Conservation (phyloP, 2,888 invertebrate species). For the Dicranocentrus wangi region DNA sequence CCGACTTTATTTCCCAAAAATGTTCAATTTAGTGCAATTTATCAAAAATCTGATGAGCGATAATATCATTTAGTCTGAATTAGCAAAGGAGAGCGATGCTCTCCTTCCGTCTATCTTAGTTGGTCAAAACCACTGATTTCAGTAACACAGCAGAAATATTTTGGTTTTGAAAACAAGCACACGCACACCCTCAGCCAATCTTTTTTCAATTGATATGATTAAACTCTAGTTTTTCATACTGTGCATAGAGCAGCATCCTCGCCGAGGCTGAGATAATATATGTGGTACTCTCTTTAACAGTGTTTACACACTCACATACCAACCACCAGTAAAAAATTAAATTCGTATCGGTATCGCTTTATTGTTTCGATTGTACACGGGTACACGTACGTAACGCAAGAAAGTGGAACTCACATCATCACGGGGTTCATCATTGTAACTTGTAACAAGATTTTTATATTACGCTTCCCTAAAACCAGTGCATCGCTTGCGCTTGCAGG, state of each 20-base stretch:
- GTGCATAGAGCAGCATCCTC: conserved; percentile 14
- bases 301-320: background rate
- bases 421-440: background rate
- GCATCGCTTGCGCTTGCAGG: too few species aligned
- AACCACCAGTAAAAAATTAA: background rate
- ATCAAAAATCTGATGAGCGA: background rate
- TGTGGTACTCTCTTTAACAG: background rate
- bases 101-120: conserved; percentile 12
- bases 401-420: conserved; percentile 19
- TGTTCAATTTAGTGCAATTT: background rate
- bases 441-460: background rate
- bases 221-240: background rate
- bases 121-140: conserved; percentile 3
- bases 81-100: conserved; percentile 3
- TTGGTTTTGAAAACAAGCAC: background rate
- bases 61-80: conserved; percentile 5
- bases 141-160: background rate
- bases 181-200: background rate
- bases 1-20: too few species aligned
- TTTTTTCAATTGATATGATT: background rate
- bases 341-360: conserved; percentile 16
- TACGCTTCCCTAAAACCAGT: too few species aligned
- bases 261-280: background rate
- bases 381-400: too few species aligned
- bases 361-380: conserved; percentile 10